Evolutionary conservation across 2,797 vertebrate species (phyloP), one percentile per base, ranked within the genome.

Genomic region (Leptoclinus maculatus): DNA sequence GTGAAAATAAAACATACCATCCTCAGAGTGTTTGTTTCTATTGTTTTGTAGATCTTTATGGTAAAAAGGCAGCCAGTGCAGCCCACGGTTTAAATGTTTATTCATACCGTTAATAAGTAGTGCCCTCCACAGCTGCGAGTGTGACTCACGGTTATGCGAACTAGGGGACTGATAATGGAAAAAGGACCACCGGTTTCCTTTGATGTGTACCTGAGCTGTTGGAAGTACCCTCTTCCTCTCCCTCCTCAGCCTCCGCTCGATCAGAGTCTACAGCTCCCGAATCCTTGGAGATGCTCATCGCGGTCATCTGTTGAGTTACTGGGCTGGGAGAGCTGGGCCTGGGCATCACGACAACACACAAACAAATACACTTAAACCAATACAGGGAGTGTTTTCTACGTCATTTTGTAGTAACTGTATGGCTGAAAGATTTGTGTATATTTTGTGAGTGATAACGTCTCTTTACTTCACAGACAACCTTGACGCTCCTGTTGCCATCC

Each of bases 281-380:
- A 43, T 97, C 96, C 88, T 96, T 96, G 76, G 96, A 97, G 91
- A 97, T 97, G 95, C 96, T 97, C 97, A 97, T 97, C 25, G 96
- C 95, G 0, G 96, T 97, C 96, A 97, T 97, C 93, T 97, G 96
- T 90, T 97, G 96, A 79, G 97, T 97, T 89, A 97, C 96, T 54
- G 97, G 96, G 86, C 95, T 96, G 82, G 96, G 94, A 49, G 95
- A 96, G 49, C 95, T 95, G 77, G 90, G 91, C 78, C 90, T 93
- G 76, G 76, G 45, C 16, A 74, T 38, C 23, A 85, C 14, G 75
- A 63, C 23, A 74, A 70, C 29, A 80, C 5, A 56, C 1, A 60
- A 25, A 49, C 0, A 5, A 64, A 57, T 3, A 14, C 10, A 56
- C 19, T 64, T 68, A 12, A 53, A 25, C 25, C 1, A 1, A 64